Percentiles rank a stretch among this genome's conserved stretches.
phyloP scores from a whole-genome alignment of 2,113 vertebrate species.

The Pelvicachromis taeniatus region DNA sequence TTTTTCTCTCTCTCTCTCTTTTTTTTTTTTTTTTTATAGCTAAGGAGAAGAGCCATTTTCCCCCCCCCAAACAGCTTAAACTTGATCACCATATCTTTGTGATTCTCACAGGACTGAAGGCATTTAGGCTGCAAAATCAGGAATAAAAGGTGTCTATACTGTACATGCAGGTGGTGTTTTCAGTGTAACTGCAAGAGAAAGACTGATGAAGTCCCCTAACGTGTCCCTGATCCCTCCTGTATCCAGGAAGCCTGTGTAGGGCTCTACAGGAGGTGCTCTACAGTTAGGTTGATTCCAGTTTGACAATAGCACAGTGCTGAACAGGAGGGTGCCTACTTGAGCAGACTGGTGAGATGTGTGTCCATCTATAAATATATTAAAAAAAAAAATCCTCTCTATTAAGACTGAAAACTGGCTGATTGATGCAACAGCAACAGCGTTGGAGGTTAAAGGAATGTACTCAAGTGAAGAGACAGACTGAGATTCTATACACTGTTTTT shows the following conservation, averaged over 20 bases:
- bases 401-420: slow-evolving; percentile 44
- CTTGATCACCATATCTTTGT: background rate
- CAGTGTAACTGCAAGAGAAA: slow-evolving; percentile 26
- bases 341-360: background rate
- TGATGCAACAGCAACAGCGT: slow-evolving; percentile 27
- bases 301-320: slow-evolving; percentile 52
- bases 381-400: slow-evolving; percentile 50
- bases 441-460: slow-evolving; percentile 66
- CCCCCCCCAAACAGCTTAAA: background rate
- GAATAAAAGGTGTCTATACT: background rate
- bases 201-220: slow-evolving; percentile 43
- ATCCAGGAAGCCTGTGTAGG: background rate
- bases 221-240: slow-evolving; percentile 56
- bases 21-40: background rate
- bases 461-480: slow-evolving; percentile 55
- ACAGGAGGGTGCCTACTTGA: slow-evolving; percentile 1
- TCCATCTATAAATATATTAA: slow-evolving; percentile 43
- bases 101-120: slow-evolving; percentile 34
- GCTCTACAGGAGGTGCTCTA: slow-evolving; percentile 41
- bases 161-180: slow-evolving; percentile 7
- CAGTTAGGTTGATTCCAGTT: slow-evolving; percentile 69
- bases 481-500: slow-evolving; percentile 59
- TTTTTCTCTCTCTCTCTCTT: too few relatives aligned
- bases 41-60: background rate
- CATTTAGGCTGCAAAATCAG: slow-evolving; percentile 32